A percentile compares a stretch with the other conserved stretches of the same genome.
Evolutionary conservation across 1,140 invertebrate species (phyloP).

Genomic region (Drosophila saltans): DNA sequence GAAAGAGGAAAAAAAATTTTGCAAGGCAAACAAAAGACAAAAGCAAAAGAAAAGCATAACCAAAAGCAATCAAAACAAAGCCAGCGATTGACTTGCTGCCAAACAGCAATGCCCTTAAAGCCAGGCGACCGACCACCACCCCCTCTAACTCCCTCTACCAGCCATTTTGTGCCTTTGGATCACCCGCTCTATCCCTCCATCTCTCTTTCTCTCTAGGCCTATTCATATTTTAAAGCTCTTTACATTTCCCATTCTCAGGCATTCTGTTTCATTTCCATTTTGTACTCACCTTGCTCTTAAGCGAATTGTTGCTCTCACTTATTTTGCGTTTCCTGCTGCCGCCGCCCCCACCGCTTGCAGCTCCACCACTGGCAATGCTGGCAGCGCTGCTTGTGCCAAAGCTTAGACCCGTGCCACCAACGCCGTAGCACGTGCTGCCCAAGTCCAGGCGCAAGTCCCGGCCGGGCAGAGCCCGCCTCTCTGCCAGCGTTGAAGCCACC

Average conservation of each 20-base stretch:
- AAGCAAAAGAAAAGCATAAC: constrained; percentile 42
- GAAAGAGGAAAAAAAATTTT: constrained; percentile 28
- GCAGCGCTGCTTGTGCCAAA: constrained; percentile 48
- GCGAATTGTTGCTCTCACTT: constrained; percentile 83
- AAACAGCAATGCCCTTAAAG: constrained; percentile 32
- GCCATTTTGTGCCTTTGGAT: not conserved
- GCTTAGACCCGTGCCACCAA: constrained; percentile 66
- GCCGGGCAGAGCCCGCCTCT: constrained; percentile 60
- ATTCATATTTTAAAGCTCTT: not conserved
- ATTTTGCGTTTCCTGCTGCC: constrained; percentile 83
- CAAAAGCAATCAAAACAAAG: constrained; percentile 77
- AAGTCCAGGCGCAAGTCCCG: constrained; percentile 77
- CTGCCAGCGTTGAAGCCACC: constrained; percentile 65
- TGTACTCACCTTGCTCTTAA: constrained; percentile 76
- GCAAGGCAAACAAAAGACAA: constrained; percentile 43
- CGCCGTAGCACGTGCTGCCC: constrained; percentile 73
- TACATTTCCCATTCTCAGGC: constrained; percentile 9
- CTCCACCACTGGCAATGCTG: constrained; percentile 51
- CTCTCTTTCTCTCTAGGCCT: not conserved
- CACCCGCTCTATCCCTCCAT: not conserved
- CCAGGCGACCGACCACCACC: constrained; percentile 4
- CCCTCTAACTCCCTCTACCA: not conserved
- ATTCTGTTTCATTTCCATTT: constrained; percentile 28
- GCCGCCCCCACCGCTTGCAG: constrained; percentile 43
- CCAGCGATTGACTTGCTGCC: constrained; percentile 64